Percentiles rank a stretch among this genome's conserved stretches.
Conservation (phyloP, 2,113 vertebrate genomes). For the Vidua chalybeata region DNA sequence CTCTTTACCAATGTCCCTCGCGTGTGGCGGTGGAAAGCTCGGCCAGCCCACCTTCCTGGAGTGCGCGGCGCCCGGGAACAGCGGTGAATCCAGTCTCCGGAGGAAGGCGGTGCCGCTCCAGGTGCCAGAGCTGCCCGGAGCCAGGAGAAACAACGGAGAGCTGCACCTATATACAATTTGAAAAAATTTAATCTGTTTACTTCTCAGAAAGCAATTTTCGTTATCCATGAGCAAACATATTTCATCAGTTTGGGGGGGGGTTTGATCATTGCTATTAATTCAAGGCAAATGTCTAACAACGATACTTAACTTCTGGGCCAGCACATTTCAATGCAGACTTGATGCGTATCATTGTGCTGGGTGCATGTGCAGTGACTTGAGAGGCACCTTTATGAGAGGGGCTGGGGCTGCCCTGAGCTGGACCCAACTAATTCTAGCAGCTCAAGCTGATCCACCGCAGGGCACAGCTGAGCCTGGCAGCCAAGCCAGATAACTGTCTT, state of each 20-base stretch:
- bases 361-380: background rate
- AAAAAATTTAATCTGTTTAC: background rate
- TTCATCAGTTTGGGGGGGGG: rapidly evolving
- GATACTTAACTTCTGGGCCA: background rate
- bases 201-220: background rate
- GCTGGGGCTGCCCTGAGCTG: rapidly evolving
- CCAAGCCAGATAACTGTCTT: background rate
- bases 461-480: rapidly evolving
- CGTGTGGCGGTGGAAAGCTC: no score
- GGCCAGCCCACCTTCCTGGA: no score
- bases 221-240: background rate
- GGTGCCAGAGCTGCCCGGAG: no score
- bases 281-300: background rate
- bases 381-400: no score
- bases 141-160: no score
- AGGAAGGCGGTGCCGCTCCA: no score
- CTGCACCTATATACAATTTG: rapidly evolving
- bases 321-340: background rate
- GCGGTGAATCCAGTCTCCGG: no score
- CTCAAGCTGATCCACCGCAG: rapidly evolving
- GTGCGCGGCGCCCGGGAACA: no score
- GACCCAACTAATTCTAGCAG: background rate
- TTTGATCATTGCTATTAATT: background rate
- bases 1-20: no score
- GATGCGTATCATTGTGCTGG: rapidly evolving